Conservation (phyloP, 2,797 vertebrate species). For the Perodicticus potto region DNA sequence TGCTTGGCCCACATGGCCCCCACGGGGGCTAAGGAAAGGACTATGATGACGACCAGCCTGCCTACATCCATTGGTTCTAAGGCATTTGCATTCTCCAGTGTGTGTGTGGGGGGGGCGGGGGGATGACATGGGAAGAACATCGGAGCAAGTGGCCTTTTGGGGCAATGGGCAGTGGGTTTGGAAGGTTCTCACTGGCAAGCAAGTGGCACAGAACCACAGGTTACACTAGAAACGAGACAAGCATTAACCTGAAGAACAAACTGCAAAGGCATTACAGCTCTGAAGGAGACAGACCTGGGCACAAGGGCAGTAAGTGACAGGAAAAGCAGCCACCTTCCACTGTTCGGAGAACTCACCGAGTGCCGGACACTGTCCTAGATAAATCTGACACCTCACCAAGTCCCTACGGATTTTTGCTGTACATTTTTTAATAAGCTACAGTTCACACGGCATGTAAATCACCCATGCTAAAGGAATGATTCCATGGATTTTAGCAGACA, state of each 20-base stretch:
- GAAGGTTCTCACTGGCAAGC: background rate
- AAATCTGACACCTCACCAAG: background rate
- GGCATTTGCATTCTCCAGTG: rapidly evolving
- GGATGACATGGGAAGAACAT: rapidly evolving
- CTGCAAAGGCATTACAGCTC: background rate
- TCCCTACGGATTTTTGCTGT: background rate
- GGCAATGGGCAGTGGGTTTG: background rate
- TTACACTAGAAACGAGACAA: background rate
- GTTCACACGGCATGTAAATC: background rate
- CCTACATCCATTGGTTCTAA: rapidly evolving
- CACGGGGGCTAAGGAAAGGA: background rate
- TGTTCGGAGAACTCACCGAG: background rate
- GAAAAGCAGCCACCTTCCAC: rapidly evolving
- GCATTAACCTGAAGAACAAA: background rate
- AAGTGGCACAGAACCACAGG: background rate
- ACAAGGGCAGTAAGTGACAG: background rate
- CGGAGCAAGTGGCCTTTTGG: background rate
- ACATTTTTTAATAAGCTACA: background rate
- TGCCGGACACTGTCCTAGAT: too few relatives aligned
- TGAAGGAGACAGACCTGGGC: background rate
- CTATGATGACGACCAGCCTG: rapidly evolving
- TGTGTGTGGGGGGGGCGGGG: too few relatives aligned
- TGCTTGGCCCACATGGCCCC: background rate
- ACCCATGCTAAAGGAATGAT: background rate
- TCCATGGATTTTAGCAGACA: background rate